Evolutionary conservation across 2,797 vertebrate species (phyloP).

Genomic region (Lemur catta): DNA sequence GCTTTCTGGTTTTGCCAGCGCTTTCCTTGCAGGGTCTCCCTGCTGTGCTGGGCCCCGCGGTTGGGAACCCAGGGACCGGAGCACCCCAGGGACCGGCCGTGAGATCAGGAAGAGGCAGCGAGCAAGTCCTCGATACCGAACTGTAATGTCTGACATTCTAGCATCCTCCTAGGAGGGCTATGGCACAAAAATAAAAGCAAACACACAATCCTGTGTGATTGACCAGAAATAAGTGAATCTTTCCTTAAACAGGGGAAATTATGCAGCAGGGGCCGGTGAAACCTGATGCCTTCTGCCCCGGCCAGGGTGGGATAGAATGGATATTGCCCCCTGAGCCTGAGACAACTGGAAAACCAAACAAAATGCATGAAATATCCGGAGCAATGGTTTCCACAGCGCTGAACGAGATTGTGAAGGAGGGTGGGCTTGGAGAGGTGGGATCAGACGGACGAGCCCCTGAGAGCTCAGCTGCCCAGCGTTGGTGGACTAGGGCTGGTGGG

Average conservation of each 20-base stretch:
- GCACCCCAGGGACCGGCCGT: too few species aligned
- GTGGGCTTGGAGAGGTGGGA: too few species aligned
- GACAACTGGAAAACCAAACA: not conserved
- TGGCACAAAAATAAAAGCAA: not conserved
- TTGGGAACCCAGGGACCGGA: not conserved
- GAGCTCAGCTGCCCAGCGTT: not conserved
- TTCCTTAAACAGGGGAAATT: not conserved
- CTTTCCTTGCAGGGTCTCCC: not conserved
- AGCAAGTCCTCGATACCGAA: not conserved
- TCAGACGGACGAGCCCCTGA: too few species aligned
- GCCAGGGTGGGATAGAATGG: too few species aligned
- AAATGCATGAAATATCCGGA: not conserved
- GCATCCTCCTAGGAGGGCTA: not conserved
- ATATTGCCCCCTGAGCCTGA: too few species aligned
- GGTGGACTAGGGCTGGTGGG: fast-evolving
- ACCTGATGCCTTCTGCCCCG: not conserved
- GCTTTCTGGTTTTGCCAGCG: not conserved
- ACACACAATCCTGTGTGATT: not conserved
- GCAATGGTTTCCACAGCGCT: not conserved
- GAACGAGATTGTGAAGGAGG: too few species aligned
- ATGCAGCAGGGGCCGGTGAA: too few species aligned
- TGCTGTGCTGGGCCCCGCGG: too few species aligned
- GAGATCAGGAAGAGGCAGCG: not conserved
- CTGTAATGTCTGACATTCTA: not conserved
- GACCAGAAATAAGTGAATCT: not conserved